Evolutionary conservation across 2,888 invertebrate species (phyloP).

Genomic region (Hybos culiciformis): DNA sequence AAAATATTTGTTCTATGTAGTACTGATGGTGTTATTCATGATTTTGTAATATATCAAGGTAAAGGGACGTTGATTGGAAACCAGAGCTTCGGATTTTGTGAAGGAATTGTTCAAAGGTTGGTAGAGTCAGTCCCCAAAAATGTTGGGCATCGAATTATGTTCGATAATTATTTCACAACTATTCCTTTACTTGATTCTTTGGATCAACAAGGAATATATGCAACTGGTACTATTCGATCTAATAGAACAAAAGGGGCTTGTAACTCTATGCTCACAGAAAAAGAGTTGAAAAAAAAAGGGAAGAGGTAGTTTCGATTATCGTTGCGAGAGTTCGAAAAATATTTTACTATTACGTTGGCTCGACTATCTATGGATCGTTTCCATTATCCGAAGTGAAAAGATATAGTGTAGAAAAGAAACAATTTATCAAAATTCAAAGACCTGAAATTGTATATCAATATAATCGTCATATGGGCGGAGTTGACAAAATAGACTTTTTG

Average conservation of each 20-base stretch:
- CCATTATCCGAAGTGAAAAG: background rate
- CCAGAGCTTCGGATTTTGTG: constrained; percentile 2
- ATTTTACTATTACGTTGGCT: background rate
- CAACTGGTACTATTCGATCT: no score
- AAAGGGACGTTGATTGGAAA: constrained; percentile 1
- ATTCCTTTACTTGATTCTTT: no score
- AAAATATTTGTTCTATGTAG: constrained; percentile 4
- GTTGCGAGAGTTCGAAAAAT: background rate
- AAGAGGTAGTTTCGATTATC: no score
- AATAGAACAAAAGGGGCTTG: no score
- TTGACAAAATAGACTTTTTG: background rate
- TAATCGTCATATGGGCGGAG: background rate
- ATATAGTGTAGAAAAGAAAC: background rate
- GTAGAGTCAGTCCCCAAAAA: background rate
- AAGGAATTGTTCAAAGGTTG: background rate
- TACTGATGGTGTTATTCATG: constrained; percentile 1
- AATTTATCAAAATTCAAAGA: background rate
- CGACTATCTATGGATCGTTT: background rate
- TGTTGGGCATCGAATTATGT: background rate
- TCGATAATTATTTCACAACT: constrained; percentile 2
- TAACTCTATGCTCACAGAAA: no score
- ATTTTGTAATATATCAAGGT: constrained; percentile 4
- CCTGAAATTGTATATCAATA: background rate
- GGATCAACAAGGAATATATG: no score
- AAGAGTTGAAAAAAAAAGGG: no score